Evolutionary conservation across 2,888 invertebrate genomes (phyloP), one percentile per base, ranked within the genome.

Genomic region (Parnassius mnemosyne): DNA sequence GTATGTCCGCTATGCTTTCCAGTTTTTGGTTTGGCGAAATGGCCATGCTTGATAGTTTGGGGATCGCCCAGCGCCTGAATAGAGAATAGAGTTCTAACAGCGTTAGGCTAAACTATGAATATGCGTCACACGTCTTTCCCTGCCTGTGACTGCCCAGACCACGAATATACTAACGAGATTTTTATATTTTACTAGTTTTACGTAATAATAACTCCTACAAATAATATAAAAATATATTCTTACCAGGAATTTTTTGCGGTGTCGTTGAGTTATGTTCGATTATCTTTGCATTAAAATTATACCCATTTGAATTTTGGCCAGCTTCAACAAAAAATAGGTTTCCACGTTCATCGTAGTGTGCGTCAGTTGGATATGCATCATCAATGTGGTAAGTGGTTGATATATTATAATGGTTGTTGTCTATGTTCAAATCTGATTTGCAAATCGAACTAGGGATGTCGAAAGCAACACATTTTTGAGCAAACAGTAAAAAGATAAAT

Each of bases 281-380:
- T 20, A 86, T 59, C 62, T 81, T 78, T 10, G 79, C 74, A 66
- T 87, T 79, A 57, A 81, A 88, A 63, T 74, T 79, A 63, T 78
- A 85, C 7, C 83, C 85, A 3, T 79, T 70, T 1, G 69, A 69
- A 53, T 79, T 79, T 57, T 70, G 72, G 41, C 77, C 79, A 1
- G 79, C 76, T 66, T 81, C 78, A 3, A 89, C 84, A 47, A 77
- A 89, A 67, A 89, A 89, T 46, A 89, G 68, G 68, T 89, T 88
- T 1, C 87, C 89, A 41, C 73, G 79, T 1, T 67, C 72, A 65
- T 89, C 89, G 54, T 77, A 88, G 65, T 88, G 87, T 0, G 85
- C 84, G 61, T 89, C 85, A 0, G 81, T 81, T 0, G 89, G 87
- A 53, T 76, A 77, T 0, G 74, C 77, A 25, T 83, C 76, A 0